These are phyloP conservation scores for Apantesis nais DNA, from an alignment of 2,888 invertebrate species.

Conservation along the genomic window DNA sequence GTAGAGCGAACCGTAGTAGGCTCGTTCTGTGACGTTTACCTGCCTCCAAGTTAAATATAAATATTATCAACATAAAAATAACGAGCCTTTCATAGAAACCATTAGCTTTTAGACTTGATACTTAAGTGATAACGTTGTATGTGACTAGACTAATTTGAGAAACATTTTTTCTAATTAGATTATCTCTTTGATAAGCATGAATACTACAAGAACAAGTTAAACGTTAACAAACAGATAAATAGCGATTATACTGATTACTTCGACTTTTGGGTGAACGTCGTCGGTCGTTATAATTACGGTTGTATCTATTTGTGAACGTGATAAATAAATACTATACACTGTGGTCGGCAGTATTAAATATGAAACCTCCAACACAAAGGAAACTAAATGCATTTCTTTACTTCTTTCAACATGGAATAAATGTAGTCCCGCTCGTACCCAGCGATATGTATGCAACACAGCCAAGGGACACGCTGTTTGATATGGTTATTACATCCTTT, in stretches of 20 bases:
- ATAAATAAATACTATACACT: conserved; percentile 62
- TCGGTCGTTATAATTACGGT: conserved; percentile 25
- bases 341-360: conserved; percentile 68
- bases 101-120: conserved; percentile 68
- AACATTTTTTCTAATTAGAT: conserved; percentile 39
- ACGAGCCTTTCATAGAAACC: conserved; percentile 75
- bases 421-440: conserved; percentile 58
- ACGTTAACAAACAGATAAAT: conserved; percentile 40
- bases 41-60: conserved; percentile 72
- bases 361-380: conserved; percentile 70
- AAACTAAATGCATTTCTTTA: conserved; percentile 82
- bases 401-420: conserved; percentile 77
- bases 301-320: conserved; percentile 41
- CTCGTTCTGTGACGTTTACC: conserved; percentile 66
- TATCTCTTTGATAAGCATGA: conserved; percentile 36
- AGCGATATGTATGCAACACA: conserved; percentile 81
- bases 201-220: conserved; percentile 21
- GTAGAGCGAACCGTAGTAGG: conserved; percentile 54
- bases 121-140: conserved; percentile 52
- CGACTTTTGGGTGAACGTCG: conserved; percentile 19
- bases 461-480: conserved; percentile 83
- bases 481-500: conserved; percentile 86
- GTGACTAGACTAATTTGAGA: conserved; percentile 47
- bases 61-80: conserved; percentile 79
- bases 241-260: conserved; percentile 32